Percentiles rank a stretch among this genome's conserved stretches.
phyloP scores from a whole-genome alignment of 2,888 invertebrate species.

The Oegoconia quadripuncta region DNA sequence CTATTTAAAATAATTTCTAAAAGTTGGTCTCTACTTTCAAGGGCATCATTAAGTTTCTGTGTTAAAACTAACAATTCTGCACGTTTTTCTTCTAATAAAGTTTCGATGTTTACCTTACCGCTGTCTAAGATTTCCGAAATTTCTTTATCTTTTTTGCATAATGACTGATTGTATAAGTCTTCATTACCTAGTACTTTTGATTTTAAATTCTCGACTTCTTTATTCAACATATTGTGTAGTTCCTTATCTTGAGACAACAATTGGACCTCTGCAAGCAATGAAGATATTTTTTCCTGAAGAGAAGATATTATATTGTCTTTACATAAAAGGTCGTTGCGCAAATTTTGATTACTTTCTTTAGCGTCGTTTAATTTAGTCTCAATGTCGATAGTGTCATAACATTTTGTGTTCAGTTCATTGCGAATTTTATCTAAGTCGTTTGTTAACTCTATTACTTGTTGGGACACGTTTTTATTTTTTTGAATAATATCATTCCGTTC shows the following conservation, averaged over 20 bases:
- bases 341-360: conserved; percentile 20
- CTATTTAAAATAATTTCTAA: conserved; percentile 35
- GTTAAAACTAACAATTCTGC: conserved; percentile 3
- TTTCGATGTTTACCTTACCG: conserved; percentile 19
- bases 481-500: conserved; percentile 6
- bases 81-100: conserved; percentile 25
- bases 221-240: conserved; percentile 11
- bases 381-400: conserved; percentile 16
- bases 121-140: conserved; percentile 23
- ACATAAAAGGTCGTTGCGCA: conserved; percentile 16
- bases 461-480: conserved; percentile 10
- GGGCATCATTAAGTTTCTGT: conserved; percentile 15
- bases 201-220: conserved; percentile 24
- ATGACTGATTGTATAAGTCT: conserved; percentile 20
- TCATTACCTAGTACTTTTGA: conserved; percentile 21
- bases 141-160: conserved; percentile 24
- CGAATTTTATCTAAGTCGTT: conserved; percentile 18
- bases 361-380: conserved; percentile 19
- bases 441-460: conserved; percentile 12
- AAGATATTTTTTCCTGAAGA: conserved; percentile 22
- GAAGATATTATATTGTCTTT: conserved; percentile 23
- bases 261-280: conserved; percentile 12
- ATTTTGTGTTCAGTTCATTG: conserved; percentile 17
- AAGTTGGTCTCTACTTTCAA: conserved; percentile 26
- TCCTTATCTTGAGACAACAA: conserved; percentile 8